A percentile compares a stretch with the other conserved stretches of the same genome.
Conservation (phyloP, 1,140 invertebrate genomes). For the Stenopsyche tienmushanensis region DNA sequence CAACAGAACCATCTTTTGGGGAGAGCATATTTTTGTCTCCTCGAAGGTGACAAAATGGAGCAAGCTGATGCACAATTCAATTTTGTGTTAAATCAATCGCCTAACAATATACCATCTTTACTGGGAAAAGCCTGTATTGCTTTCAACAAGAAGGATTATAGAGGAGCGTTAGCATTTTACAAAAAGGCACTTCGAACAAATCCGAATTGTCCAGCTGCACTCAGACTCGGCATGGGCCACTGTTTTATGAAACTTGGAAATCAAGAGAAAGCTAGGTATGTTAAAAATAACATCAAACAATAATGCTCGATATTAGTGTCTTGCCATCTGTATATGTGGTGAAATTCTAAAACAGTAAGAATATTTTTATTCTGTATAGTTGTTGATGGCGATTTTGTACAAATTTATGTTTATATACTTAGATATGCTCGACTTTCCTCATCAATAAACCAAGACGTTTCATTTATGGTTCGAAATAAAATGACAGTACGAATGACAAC, state of each 20-base stretch:
- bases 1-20: slow-evolving; percentile 92
- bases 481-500: too few relatives aligned
- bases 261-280: slow-evolving; percentile 87
- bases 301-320: too few relatives aligned
- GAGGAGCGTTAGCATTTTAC: slow-evolving; percentile 95
- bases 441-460: too few relatives aligned
- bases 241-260: slow-evolving; percentile 97
- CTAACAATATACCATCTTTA: slow-evolving; percentile 94
- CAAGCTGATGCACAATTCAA: slow-evolving; percentile 99
- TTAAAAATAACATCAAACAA: not conserved
- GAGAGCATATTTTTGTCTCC: slow-evolving; percentile 94
- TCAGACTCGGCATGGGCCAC: slow-evolving; percentile 97
- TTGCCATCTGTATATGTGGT: too few relatives aligned
- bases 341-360: too few relatives aligned
- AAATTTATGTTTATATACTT: too few relatives aligned
- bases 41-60: slow-evolving; percentile 99
- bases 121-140: slow-evolving; percentile 98
- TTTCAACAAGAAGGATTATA: slow-evolving; percentile 90
- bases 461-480: too few relatives aligned
- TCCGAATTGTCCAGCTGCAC: slow-evolving; percentile 94
- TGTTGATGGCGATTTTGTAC: too few relatives aligned
- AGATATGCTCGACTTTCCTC: too few relatives aligned
- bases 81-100: slow-evolving; percentile 95
- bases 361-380: too few relatives aligned
- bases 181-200: slow-evolving; percentile 96